These are phyloP conservation scores for Harpegnathos saltator DNA, from an alignment of 1,140 invertebrate species.

Conservation along the genomic window DNA sequence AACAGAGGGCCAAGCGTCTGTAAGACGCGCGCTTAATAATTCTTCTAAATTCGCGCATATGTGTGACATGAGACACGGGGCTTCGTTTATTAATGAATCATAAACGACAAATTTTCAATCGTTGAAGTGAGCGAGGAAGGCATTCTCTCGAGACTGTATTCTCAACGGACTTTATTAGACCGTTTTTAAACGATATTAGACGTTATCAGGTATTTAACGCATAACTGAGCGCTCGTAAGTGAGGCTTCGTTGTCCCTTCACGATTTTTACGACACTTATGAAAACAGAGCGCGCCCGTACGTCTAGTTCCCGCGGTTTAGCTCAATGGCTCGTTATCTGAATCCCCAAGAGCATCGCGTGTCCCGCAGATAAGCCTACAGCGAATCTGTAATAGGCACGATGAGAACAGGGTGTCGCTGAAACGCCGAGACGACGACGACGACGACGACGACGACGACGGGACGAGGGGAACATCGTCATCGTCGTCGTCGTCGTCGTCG, in stretches of 20 bases:
- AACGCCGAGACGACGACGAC: slow-evolving; percentile 47
- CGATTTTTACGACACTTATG: slow-evolving; percentile 12
- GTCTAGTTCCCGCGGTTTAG: neutral
- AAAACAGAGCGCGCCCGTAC: neutral
- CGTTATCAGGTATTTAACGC: no score
- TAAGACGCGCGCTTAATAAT: no score
- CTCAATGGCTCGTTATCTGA: slow-evolving; percentile 61
- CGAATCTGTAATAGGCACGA: slow-evolving; percentile 75
- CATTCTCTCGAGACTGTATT: no score
- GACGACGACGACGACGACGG: no score
- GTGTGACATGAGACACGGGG: no score
- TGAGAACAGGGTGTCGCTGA: slow-evolving; percentile 69
- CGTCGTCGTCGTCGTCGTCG: slow-evolving; percentile 58
- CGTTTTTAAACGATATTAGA: neutral
- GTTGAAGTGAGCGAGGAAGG: no score
- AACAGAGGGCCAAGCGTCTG: no score
- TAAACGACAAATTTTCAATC: no score
- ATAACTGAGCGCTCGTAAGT: slow-evolving; percentile 5
- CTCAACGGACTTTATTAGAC: no score
- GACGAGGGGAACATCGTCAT: no score
- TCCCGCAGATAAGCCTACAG: slow-evolving; percentile 71
- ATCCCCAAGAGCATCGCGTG: slow-evolving; percentile 73
- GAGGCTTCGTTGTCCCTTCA: neutral
- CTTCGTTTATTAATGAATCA: no score
- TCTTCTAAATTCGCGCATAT: no score